These are phyloP conservation scores for Caenorhabditis angaria DNA, from an alignment of 2,888 invertebrate genomes.

Conservation along the genomic window DNA sequence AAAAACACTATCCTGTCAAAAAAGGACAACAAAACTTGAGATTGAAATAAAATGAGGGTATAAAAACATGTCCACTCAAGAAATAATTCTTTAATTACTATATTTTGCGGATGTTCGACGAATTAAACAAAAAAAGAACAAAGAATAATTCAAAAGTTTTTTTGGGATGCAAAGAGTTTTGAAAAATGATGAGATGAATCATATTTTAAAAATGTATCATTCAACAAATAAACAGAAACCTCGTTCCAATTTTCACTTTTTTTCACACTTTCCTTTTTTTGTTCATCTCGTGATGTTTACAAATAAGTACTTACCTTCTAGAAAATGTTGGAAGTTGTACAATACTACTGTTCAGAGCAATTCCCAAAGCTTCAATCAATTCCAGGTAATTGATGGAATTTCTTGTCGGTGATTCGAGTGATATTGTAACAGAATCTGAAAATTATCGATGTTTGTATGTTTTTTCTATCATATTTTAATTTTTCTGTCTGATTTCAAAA, in stretches of 20 bases:
- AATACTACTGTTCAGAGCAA: conserved; percentile 27
- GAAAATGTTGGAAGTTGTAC: conserved; percentile 25
- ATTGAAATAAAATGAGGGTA: too few relatives aligned
- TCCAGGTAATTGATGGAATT: conserved; percentile 27
- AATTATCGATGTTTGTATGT: not conserved
- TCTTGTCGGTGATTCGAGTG: conserved; percentile 24
- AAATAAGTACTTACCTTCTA: conserved; percentile 22
- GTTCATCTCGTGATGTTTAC: not conserved
- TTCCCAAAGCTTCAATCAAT: conserved; percentile 24
- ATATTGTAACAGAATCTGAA: conserved; percentile 14
- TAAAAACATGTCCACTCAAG: not conserved
- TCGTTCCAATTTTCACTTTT: not conserved
- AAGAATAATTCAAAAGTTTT: not conserved
- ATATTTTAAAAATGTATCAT: not conserved
- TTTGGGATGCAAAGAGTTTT: not conserved
- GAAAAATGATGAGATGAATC: not conserved
- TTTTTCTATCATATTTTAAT: not conserved
- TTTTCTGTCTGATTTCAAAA: not conserved
- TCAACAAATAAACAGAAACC: conserved; percentile 4
- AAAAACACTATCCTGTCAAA: too few relatives aligned
- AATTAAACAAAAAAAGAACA: too few relatives aligned
- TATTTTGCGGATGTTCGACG: not conserved
- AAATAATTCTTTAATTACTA: conserved; percentile 2
- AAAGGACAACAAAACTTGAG: not conserved
- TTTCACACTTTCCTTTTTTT: not conserved